Conservation (phyloP, 2,888 invertebrate genomes). For the Netelia virgata region DNA sequence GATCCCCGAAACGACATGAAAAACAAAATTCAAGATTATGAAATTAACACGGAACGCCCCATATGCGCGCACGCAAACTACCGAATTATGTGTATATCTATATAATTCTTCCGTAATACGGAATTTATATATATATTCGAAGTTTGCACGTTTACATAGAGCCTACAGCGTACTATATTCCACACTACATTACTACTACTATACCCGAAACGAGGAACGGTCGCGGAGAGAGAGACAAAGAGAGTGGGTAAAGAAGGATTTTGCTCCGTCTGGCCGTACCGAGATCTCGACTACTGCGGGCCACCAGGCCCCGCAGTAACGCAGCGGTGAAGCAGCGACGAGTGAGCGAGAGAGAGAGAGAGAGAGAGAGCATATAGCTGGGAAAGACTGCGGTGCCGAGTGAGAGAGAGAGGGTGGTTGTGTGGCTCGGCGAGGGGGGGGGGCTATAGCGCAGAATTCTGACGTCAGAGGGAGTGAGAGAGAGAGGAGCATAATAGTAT, state of each 20-base stretch:
- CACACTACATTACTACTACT: no score
- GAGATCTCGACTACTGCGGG: conserved; percentile 56
- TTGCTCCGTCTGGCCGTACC: conserved; percentile 51
- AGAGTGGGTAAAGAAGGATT: background rate
- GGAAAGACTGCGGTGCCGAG: conserved; percentile 37
- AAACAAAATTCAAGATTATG: no score
- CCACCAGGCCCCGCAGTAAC: conserved; percentile 8
- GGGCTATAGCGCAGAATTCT: conserved; percentile 62
- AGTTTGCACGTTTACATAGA: no score
- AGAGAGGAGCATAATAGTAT: conserved; percentile 49
- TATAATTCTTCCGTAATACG: no score
- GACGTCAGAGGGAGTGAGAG: conserved; percentile 57
- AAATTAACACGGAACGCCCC: no score
- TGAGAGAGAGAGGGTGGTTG: conserved; percentile 2
- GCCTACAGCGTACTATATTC: no score
- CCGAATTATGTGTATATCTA: no score
- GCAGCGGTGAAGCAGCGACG: background rate
- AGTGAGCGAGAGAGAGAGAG: background rate
- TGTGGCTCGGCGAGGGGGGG: background rate
- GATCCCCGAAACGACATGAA: no score
- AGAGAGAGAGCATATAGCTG: conserved; percentile 12
- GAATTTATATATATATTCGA: no score
- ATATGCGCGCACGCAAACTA: no score
- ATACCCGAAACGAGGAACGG: no score
- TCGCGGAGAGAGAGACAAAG: background rate